Evolutionary conservation across 37 sponge, comb jelly and placozoan species (phyloP).

Genomic region (Cladorhizidae sp.): DNA sequence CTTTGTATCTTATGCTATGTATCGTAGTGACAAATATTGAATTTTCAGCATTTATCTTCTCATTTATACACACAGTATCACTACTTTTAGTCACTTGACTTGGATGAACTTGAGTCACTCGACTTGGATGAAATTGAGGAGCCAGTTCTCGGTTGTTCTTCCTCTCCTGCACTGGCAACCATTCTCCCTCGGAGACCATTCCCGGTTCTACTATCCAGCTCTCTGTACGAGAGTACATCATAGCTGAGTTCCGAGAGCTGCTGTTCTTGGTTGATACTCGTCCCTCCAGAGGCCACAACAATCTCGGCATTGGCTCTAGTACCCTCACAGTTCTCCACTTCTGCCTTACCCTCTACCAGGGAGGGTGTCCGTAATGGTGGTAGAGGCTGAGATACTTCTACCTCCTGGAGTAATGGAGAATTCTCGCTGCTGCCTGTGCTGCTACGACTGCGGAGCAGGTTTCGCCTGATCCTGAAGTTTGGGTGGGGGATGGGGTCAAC

Average conservation of each 20-base stretch:
- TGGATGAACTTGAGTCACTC: too few relatives aligned
- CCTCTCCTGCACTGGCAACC: slow-evolving; percentile 8
- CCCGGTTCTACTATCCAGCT: neutral
- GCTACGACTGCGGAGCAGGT: neutral
- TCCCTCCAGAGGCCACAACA: too few relatives aligned
- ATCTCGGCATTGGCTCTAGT: too few relatives aligned
- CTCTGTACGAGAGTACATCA: neutral
- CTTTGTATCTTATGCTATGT: too few relatives aligned
- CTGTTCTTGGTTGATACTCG: too few relatives aligned
- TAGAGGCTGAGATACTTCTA: neutral
- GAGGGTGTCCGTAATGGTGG: neutral
- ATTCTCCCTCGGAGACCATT: neutral
- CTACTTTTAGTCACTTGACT: too few relatives aligned
- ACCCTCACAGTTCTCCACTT: neutral
- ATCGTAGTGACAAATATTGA: too few relatives aligned
- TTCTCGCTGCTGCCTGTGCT: neutral
- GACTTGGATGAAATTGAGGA: too few relatives aligned
- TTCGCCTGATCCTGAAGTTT: slow-evolving; percentile 1
- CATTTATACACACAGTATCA: too few relatives aligned
- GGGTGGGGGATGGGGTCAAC: slow-evolving; percentile 66
- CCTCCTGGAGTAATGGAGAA: neutral
- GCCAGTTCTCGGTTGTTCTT: too few relatives aligned
- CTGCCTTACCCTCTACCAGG: neutral
- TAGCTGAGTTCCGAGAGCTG: neutral
- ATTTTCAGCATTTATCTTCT: too few relatives aligned